Evolutionary conservation across 2,888 invertebrate genomes (phyloP).

Genomic region (Drosophila silvestris): DNA sequence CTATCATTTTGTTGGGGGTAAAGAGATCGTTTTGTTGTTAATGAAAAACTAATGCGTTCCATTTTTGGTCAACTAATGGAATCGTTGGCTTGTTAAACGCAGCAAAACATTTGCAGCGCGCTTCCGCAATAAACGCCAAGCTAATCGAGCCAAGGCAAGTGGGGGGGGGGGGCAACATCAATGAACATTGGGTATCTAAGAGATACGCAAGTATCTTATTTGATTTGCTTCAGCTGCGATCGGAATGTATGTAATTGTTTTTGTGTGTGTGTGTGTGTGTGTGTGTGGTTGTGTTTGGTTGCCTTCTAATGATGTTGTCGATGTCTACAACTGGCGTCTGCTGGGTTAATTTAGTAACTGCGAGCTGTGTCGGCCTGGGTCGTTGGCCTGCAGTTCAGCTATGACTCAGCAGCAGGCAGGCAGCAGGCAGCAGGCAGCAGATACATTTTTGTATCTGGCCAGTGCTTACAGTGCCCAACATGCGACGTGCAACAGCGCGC

Average conservation of each 20-base stretch:
- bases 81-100: slow-evolving; percentile 62
- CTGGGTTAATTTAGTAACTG: slow-evolving; percentile 60
- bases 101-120: slow-evolving; percentile 70
- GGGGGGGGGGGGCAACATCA: slow-evolving; percentile 23
- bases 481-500: slow-evolving; percentile 28
- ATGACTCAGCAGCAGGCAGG: slow-evolving; percentile 52
- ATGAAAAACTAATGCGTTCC: slow-evolving; percentile 52
- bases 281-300: slow-evolving; percentile 18
- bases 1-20: not conserved
- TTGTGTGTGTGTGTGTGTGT: slow-evolving; percentile 5
- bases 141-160: not conserved
- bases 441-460: slow-evolving; percentile 42
- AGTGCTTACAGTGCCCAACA: slow-evolving; percentile 39
- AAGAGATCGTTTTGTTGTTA: slow-evolving; percentile 13
- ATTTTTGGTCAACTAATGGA: slow-evolving; percentile 31
- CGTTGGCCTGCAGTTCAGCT: slow-evolving; percentile 74
- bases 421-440: slow-evolving; percentile 50
- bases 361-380: slow-evolving; percentile 54
- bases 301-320: slow-evolving; percentile 71
- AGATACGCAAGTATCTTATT: slow-evolving; percentile 39
- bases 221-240: slow-evolving; percentile 27
- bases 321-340: slow-evolving; percentile 63
- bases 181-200: slow-evolving; percentile 28
- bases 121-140: slow-evolving; percentile 68
- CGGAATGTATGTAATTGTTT: slow-evolving; percentile 2